Percentiles rank a stretch among this genome's conserved stretches.
These are phyloP conservation scores for Ommatoiulus sabulosus DNA, from an alignment of 2,888 invertebrate species.

Conservation along the genomic window DNA sequence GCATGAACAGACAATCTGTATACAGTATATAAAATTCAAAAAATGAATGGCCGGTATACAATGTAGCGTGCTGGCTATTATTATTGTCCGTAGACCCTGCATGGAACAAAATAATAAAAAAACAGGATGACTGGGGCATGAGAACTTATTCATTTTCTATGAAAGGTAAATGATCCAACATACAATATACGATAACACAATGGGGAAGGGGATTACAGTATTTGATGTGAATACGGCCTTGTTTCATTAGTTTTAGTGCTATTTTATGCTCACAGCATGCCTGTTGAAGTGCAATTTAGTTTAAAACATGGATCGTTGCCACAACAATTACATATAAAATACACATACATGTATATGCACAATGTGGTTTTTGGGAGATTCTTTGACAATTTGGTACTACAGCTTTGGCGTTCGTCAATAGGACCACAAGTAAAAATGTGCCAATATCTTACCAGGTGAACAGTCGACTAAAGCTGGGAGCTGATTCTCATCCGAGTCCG, in stretches of 20 bases:
- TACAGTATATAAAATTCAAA: background rate
- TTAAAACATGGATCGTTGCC: background rate
- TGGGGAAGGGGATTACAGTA: constrained; percentile 8
- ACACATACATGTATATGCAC: background rate
- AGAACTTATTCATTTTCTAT: background rate
- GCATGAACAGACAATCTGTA: constrained; percentile 38
- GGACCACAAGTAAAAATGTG: background rate
- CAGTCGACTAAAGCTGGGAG: background rate
- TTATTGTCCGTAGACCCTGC: background rate
- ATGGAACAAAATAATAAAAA: background rate
- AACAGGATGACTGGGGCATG: constrained; percentile 13
- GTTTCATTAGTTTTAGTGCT: background rate
- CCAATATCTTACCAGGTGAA: constrained; percentile 49
- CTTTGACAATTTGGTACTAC: background rate
- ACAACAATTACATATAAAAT: background rate
- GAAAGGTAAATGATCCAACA: constrained; percentile 30
- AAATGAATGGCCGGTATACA: background rate
- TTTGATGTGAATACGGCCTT: background rate
- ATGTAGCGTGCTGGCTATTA: background rate
- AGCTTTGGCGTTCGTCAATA: background rate
- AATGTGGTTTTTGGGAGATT: background rate
- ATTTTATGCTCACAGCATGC: background rate
- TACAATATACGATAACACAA: background rate
- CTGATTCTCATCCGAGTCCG: constrained; percentile 5
- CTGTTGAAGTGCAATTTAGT: background rate